Base-by-base conservation (phyloP, 1,140 invertebrate genomes). In the Acromyrmex heyeri region DNA sequence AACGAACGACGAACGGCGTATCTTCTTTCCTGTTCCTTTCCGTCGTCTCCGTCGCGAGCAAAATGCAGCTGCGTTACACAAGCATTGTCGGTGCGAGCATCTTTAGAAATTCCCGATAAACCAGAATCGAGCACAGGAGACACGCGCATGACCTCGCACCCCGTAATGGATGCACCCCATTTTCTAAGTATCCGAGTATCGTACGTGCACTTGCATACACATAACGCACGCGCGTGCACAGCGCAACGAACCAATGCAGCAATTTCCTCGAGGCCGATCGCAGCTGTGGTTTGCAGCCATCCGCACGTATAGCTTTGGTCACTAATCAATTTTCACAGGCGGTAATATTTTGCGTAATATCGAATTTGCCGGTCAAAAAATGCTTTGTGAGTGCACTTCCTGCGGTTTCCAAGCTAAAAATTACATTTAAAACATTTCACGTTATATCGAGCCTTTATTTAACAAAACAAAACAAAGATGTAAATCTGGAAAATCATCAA, bases 91-190 rank as follows among this genome's bases (percentile, higher is more conserved):
- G 16, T 14, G 34, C 53, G 34, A n/a, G 57, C 44, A 38, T 69
- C 76, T 89, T 86, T 76, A 87, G 81, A 89, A 89, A 89, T 87
- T 91, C 53, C 75, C 90, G 86, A 91, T 91, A 89, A 87, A 88
- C 85, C 81, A 72, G 81, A 89, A 89, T 89, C 86, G 82, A 87
- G 65, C 73, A 61, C 38, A 50, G 21, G 30, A 78, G 70, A 81
- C 53, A 21, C 12, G 55, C 67, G 76, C 75, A 44, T 88, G 55
- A 61, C 30, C 48, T 72, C 48, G 69, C 38, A 30, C 50, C 10
- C 55, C n/a, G 72, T 88, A 90, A 90, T 90, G 82, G 83, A 90
- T 81, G 67, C 83, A 34, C 55, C 34, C 62, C 48, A 12, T 79
- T 62, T 61, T 82, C 75, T 82, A 87, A 81, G 50, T 90, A 90